These are phyloP conservation scores for Tokudaia muenninki DNA, from an alignment of 2,797 vertebrate genomes.

Conservation along the genomic window DNA sequence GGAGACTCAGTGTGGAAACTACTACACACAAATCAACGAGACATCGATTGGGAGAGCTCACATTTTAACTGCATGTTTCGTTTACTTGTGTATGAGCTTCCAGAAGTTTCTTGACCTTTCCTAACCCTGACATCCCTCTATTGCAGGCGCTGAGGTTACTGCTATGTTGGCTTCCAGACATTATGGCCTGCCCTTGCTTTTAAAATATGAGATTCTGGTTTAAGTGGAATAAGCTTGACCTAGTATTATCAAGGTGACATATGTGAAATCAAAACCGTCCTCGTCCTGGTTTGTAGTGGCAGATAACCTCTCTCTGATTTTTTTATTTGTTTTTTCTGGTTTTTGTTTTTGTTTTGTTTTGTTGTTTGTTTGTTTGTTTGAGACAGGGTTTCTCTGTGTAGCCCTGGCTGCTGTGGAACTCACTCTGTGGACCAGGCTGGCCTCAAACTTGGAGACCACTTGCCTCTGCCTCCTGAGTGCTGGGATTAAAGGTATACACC, in stretches of 20 bases:
- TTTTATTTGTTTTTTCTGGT: no score
- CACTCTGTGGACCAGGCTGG: not conserved
- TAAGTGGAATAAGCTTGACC: not conserved
- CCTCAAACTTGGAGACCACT: not conserved
- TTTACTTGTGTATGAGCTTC: not conserved
- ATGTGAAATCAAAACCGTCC: not conserved
- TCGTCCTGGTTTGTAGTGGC: not conserved
- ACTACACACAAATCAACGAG: not conserved
- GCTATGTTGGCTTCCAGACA: constrained; percentile 16
- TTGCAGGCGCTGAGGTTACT: not conserved
- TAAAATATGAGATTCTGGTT: constrained; percentile 49
- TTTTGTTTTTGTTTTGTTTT: no score
- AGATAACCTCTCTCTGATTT: not conserved
- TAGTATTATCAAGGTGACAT: not conserved
- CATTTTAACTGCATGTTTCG: not conserved
- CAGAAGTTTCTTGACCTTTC: not conserved
- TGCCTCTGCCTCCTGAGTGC: not conserved
- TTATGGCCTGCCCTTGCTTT: not conserved
- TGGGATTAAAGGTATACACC: no score
- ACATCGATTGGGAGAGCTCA: not conserved
- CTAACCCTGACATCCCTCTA: not conserved
- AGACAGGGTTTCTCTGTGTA: no score
- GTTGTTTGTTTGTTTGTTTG: no score
- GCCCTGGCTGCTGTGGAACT: no score
- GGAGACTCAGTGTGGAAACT: constrained; percentile 18